Evolutionary conservation across 2,888 invertebrate genomes (phyloP).

Genomic region (Ochropleura leucogaster): DNA sequence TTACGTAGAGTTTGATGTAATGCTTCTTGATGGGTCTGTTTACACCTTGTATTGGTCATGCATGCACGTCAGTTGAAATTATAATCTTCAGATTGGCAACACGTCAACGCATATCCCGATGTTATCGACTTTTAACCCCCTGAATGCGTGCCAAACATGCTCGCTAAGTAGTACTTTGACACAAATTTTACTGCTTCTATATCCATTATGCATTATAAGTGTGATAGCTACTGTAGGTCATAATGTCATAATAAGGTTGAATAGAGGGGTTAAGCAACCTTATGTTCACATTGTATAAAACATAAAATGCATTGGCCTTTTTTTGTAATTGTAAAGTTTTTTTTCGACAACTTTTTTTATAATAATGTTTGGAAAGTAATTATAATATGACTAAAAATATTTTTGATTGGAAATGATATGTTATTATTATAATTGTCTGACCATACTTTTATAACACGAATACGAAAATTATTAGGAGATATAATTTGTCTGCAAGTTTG

Average conservation of each 20-base stretch:
- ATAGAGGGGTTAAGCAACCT: neutral
- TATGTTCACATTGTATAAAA: neutral
- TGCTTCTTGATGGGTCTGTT: no score
- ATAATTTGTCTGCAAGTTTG: no score
- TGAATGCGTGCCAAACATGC: conserved; percentile 53
- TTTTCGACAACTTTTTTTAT: no score
- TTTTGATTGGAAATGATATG: no score
- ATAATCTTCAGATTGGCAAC: conserved; percentile 27
- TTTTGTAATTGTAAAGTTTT: neutral
- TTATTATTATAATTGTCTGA: no score
- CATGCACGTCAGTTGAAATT: neutral
- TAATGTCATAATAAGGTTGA: neutral
- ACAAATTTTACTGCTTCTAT: conserved; percentile 36
- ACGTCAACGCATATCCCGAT: conserved; percentile 23
- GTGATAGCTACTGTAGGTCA: neutral
- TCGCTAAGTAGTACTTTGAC: conserved; percentile 37
- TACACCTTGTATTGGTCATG: no score
- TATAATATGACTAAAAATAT: no score
- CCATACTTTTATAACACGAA: no score
- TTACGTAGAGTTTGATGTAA: no score
- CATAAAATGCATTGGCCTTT: neutral
- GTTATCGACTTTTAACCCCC: conserved; percentile 54
- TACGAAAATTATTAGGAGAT: no score
- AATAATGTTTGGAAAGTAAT: no score
- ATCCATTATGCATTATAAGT: conserved; percentile 27